These are phyloP conservation scores for Gambusia yucatana DNA, from an alignment of 2,797 vertebrate genomes.

Conservation along the genomic window DNA sequence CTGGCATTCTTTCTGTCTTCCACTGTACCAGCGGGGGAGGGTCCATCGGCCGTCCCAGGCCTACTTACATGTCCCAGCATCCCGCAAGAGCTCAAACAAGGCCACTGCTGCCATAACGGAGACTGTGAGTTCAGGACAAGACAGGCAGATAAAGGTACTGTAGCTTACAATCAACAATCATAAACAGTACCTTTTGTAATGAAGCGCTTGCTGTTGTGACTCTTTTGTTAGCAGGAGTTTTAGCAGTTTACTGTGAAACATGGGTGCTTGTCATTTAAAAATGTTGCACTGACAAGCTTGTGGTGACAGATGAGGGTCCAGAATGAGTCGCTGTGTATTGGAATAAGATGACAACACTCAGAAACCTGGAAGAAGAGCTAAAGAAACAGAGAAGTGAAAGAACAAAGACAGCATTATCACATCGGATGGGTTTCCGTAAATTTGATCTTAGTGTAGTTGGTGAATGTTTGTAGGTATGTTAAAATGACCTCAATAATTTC, in stretches of 20 bases:
- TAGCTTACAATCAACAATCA: slow-evolving; percentile 46
- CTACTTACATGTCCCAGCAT: slow-evolving; percentile 79
- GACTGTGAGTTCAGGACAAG: slow-evolving; percentile 59
- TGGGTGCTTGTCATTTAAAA: slow-evolving; percentile 20
- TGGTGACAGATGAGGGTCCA: slow-evolving; percentile 33
- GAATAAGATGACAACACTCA: slow-evolving; percentile 1
- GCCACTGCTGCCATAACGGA: slow-evolving; percentile 60
- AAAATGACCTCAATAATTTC: too few relatives aligned
- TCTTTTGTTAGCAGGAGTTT: slow-evolving; percentile 51
- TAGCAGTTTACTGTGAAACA: slow-evolving; percentile 18
- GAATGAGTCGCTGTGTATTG: slow-evolving; percentile 30
- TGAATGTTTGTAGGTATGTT: slow-evolving; percentile 25
- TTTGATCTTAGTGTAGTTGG: slow-evolving; percentile 3
- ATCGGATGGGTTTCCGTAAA: slow-evolving; percentile 11
- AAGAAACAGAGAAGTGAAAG: background rate
- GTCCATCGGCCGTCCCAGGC: slow-evolving; percentile 69
- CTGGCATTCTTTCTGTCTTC: slow-evolving; percentile 64
- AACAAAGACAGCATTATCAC: background rate
- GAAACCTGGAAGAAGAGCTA: slow-evolving; percentile 7
- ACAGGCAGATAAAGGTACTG: slow-evolving; percentile 71
- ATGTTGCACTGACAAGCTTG: slow-evolving; percentile 26
- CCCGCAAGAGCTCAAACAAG: slow-evolving; percentile 64
- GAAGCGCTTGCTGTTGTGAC: slow-evolving; percentile 12
- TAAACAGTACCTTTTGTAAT: slow-evolving; percentile 1
- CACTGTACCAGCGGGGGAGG: slow-evolving; percentile 69